A percentile compares a stretch with the other conserved stretches of the same genome.
Evolutionary conservation across 2,113 vertebrate genomes (phyloP).

Genomic region (Chascanopsetta lugubris): DNA sequence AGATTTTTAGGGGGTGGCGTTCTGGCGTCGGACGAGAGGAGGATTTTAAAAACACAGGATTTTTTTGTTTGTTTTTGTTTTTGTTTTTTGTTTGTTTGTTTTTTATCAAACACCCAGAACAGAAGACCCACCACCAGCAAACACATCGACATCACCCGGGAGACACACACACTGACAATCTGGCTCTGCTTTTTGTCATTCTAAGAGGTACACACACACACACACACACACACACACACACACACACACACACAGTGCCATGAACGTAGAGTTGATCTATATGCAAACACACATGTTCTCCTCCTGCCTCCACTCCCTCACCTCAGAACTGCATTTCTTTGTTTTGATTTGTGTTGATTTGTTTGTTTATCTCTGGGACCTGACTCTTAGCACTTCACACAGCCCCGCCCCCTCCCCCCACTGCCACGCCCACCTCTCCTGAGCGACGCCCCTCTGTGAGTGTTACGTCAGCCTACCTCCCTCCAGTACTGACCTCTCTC

Average conservation of each 20-base stretch:
- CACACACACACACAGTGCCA: constrained; percentile 37
- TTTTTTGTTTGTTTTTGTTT: background rate
- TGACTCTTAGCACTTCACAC: constrained; percentile 24
- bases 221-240: constrained; percentile 18
- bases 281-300: constrained; percentile 51
- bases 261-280: constrained; percentile 31
- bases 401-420: background rate
- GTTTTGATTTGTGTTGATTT: too few relatives aligned
- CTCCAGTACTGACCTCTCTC: constrained; percentile 47
- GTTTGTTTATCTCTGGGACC: constrained; percentile 21
- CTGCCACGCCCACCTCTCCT: background rate
- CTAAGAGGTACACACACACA: constrained; percentile 26
- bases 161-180: constrained; percentile 31
- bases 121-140: constrained; percentile 62
- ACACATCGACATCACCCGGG: constrained; percentile 16
- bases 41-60: constrained; percentile 9
- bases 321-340: constrained; percentile 12
- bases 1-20: background rate
- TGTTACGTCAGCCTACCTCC: constrained; percentile 65
- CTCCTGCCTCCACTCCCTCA: constrained; percentile 5
- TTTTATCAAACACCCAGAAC: constrained; percentile 15
- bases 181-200: constrained; percentile 10
- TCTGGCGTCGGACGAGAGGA: background rate
- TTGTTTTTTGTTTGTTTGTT: constrained; percentile 4
- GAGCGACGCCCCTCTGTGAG: background rate